Percentiles rank a stretch among this genome's conserved stretches.
Conservation (phyloP, 23 tunicate species). For the Ciona savignyi region DNA sequence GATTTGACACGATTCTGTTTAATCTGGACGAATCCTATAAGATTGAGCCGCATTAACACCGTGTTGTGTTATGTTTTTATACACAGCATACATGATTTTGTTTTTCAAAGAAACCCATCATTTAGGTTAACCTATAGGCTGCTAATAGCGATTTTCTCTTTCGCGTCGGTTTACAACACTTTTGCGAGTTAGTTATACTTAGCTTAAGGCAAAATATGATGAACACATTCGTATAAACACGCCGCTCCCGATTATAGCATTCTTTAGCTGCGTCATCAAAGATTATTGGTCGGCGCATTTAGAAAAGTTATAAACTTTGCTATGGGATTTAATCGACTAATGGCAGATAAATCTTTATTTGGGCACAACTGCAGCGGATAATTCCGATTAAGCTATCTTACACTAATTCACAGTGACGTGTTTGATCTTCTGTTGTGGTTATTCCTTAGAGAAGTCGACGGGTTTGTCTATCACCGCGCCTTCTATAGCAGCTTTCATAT, state of each 20-base stretch:
- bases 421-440: background rate
- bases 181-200: too few species aligned
- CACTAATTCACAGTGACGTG: background rate
- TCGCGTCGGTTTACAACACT: too few species aligned
- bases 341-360: background rate
- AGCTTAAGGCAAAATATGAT: background rate
- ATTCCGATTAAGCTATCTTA: background rate
- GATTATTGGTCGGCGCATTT: background rate
- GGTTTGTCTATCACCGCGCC: background rate
- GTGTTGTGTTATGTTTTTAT: too few species aligned
- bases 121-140: too few species aligned
- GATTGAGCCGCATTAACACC: too few species aligned
- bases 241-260: background rate
- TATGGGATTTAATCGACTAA: too few species aligned
- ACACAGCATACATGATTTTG: too few species aligned
- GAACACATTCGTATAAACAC: background rate
- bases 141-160: too few species aligned
- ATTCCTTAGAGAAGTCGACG: background rate
- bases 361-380: background rate
- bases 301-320: too few species aligned
- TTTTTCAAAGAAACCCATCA: too few species aligned
- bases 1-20: background rate
- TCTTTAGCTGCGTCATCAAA: background rate
- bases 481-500: conserved; percentile 10
- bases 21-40: background rate